Evolutionary conservation across 2,888 invertebrate species (phyloP).

Genomic region (Aproaerema taeniolella): DNA sequence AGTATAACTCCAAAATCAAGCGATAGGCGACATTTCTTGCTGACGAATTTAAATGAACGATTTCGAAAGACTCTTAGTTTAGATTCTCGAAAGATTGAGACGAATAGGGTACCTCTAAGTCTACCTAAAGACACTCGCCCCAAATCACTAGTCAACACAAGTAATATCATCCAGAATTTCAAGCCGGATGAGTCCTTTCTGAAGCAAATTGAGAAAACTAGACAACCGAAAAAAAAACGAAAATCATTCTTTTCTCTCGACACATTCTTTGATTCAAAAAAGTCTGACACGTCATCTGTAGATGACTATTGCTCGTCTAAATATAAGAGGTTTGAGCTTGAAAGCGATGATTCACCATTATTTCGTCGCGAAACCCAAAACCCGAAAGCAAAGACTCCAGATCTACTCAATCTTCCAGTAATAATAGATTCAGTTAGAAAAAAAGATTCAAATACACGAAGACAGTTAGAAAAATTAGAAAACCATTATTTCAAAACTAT

Average conservation of each 20-base stretch:
- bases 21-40: slow-evolving; percentile 58
- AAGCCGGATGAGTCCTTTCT: slow-evolving; percentile 49
- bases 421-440: slow-evolving; percentile 68
- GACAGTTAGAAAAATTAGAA: slow-evolving; percentile 69
- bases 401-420: slow-evolving; percentile 62
- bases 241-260: slow-evolving; percentile 74
- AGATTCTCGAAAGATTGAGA: slow-evolving; percentile 64
- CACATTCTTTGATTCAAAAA: slow-evolving; percentile 71
- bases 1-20: slow-evolving; percentile 68
- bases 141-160: slow-evolving; percentile 65
- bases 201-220: slow-evolving; percentile 50
- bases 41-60: slow-evolving; percentile 66
- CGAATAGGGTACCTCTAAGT: slow-evolving; percentile 51
- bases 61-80: slow-evolving; percentile 71
- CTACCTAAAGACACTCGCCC: slow-evolving; percentile 57
- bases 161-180: slow-evolving; percentile 55
- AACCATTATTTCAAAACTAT: slow-evolving; percentile 66
- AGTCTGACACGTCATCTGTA: slow-evolving; percentile 67
- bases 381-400: slow-evolving; percentile 57
- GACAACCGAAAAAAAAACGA: slow-evolving; percentile 65
- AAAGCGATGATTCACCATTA: slow-evolving; percentile 69
- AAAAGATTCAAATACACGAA: slow-evolving; percentile 62
- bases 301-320: slow-evolving; percentile 73
- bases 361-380: slow-evolving; percentile 50
- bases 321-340: slow-evolving; percentile 70